A percentile compares a stretch with the other conserved stretches of the same genome.
Evolutionary conservation across 1,140 invertebrate species (phyloP).

Genomic region (Drosophila tropicalis): DNA sequence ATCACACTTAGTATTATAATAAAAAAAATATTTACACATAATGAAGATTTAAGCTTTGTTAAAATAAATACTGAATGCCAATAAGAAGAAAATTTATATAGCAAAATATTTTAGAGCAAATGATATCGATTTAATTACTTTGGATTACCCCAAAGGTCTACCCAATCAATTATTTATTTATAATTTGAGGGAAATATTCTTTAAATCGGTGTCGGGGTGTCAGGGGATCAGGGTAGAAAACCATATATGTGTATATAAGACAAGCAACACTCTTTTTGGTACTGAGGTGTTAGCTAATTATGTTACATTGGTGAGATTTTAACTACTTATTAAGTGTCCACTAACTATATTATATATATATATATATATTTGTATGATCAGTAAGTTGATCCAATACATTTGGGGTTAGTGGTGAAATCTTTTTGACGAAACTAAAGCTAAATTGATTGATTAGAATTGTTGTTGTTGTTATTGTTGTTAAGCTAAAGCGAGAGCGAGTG

Average conservation of each 20-base stretch:
- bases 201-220: background rate
- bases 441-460: constrained; percentile 32
- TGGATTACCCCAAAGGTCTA: background rate
- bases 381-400: constrained; percentile 3
- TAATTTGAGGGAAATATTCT: background rate
- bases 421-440: constrained; percentile 24
- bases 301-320: constrained; percentile 1
- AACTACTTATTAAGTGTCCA: constrained; percentile 5
- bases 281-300: background rate
- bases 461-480: background rate
- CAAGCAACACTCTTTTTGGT: background rate
- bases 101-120: constrained; percentile 1
- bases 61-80: too few relatives aligned
- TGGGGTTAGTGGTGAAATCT: constrained; percentile 1
- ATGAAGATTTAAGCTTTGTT: too few relatives aligned
- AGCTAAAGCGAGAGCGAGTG: constrained; percentile 59
- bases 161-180: background rate
- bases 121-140: too few relatives aligned
- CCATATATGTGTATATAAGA: background rate
- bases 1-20: too few relatives aligned
- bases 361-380: constrained; percentile 12
- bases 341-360: constrained; percentile 11
- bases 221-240: background rate
- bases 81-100: background rate
- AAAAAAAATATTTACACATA: too few relatives aligned